Evolutionary conservation across 2,797 vertebrate genomes (phyloP).

Genomic region (Dallia pectoralis): DNA sequence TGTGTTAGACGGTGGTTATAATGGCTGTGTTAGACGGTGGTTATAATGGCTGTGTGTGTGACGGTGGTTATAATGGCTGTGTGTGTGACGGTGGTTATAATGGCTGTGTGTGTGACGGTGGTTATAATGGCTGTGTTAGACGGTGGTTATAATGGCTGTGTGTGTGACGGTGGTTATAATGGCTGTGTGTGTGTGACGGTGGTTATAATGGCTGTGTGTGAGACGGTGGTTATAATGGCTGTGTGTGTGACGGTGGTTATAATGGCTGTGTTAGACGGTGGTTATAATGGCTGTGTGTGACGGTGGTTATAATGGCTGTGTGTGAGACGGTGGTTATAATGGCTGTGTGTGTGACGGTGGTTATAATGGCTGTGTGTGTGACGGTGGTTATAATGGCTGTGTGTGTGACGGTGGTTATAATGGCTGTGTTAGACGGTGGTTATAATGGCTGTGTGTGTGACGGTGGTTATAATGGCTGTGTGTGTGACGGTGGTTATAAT

Average conservation of each 20-base stretch:
- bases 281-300: no score
- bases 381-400: background rate
- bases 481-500: background rate
- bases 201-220: no score
- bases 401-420: no score
- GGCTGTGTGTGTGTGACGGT: background rate
- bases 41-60: background rate
- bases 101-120: slow-evolving; percentile 1
- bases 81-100: no score
- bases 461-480: no score
- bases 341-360: no score
- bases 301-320: background rate
- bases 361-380: background rate
- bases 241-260: background rate
- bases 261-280: no score
- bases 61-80: background rate
- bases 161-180: background rate
- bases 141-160: no score
- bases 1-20: slow-evolving; percentile 1
- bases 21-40: no score
- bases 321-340: background rate
- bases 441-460: no score
- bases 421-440: slow-evolving; percentile 6
- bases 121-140: no score
- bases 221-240: no score